Conservation (phyloP, 2,888 invertebrate genomes). For the Drosophila borealis region DNA sequence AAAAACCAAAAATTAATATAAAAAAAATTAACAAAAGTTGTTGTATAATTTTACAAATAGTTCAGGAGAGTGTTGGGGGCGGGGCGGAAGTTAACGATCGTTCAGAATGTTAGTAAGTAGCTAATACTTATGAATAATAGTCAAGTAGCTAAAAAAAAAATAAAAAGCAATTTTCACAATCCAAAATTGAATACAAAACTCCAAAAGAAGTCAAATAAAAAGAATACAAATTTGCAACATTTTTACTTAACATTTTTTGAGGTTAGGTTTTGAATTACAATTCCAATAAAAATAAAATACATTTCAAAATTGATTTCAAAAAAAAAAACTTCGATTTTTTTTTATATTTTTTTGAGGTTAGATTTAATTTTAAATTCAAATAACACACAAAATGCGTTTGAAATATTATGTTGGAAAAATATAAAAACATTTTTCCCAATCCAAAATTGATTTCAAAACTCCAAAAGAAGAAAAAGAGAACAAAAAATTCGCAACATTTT, state of each 20-base stretch:
- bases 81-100: constrained; percentile 15
- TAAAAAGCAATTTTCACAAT: constrained; percentile 32
- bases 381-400: too few relatives aligned
- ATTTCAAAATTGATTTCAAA: too few relatives aligned
- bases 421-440: too few relatives aligned
- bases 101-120: constrained; percentile 41
- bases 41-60: constrained; percentile 57
- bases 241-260: background rate
- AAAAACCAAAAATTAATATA: constrained; percentile 21
- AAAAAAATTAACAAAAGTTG: constrained; percentile 32
- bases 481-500: background rate
- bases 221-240: background rate
- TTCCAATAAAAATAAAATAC: too few relatives aligned
- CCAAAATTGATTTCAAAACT: background rate
- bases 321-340: too few relatives aligned
- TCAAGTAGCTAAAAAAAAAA: constrained; percentile 48
- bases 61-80: background rate
- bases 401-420: too few relatives aligned
- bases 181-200: background rate
- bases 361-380: too few relatives aligned
- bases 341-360: too few relatives aligned
- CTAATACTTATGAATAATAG: constrained; percentile 39
- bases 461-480: background rate
- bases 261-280: too few relatives aligned
- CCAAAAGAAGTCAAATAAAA: background rate